Evolutionary conservation across 1,140 invertebrate genomes (phyloP), one percentile per base, ranked within the genome.

Genomic region (Pissodes strobi): DNA sequence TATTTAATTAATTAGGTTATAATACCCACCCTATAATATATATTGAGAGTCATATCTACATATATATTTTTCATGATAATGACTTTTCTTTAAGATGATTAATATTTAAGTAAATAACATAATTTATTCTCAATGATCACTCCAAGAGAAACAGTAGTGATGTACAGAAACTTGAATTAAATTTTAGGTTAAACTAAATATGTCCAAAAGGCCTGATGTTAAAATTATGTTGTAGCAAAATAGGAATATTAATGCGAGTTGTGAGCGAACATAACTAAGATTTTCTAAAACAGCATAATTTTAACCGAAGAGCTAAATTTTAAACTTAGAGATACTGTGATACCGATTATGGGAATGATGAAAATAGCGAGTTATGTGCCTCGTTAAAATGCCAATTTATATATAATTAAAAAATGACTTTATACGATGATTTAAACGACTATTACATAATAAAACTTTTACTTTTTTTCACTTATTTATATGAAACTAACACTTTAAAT

Each of bases 191-290:
- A n/a, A n/a, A n/a, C n/a, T 19, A 38, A 5, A 34, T 43, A 12
- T 12, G 4, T 3, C 6, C 41, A 21, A 48, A 59, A 19, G 60
- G 37, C 30, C 21, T 43, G 38, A 37, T 48, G 52, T 49, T 64
- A 56, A 56, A 53, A 45, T 43, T 62, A 45, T 56, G 30, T 23
- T 43, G 17, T 45, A 9, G 18, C 19, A 45, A 1, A 37, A 19
- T 19, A 43, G 37, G n/a, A 62, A 13, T 2, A 27, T 22, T 23
- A 56, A 64, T 64, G 43, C 61, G 61, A 64, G 61, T 64, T 64
- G 61, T 64, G 61, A 64, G 61, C 61, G 61, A 64, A 64, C 38
- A 56, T 12, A 46, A 39, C 27, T 25, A 21, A 18, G 13, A 13
- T 15, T 2, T 46, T 46, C n/a, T 19, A 0, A 53, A 52, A 25